These are phyloP conservation scores for Embiotoca jacksoni DNA, from an alignment of 2,113 vertebrate species.

Conservation along the genomic window DNA sequence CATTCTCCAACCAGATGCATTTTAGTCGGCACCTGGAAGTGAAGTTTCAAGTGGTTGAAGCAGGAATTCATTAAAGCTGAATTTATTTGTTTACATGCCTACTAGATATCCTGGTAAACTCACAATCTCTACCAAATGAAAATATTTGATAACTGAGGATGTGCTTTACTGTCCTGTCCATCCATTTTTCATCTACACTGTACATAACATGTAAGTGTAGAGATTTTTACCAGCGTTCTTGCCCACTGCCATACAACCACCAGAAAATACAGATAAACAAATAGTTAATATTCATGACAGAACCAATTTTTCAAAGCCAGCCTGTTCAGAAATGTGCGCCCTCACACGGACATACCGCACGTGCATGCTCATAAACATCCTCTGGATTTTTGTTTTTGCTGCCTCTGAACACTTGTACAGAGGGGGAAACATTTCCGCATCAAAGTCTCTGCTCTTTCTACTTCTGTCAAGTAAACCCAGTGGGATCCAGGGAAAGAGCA, in stretches of 20 bases:
- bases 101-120: background rate
- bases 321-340: constrained; percentile 39
- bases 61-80: background rate
- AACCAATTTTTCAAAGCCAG: constrained; percentile 33
- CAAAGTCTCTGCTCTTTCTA: constrained; percentile 66
- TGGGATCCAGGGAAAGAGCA: constrained; percentile 65
- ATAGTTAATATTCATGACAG: constrained; percentile 47
- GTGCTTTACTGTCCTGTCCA: background rate
- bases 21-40: background rate
- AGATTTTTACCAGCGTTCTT: constrained; percentile 19
- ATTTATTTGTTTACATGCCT: background rate
- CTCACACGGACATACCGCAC: background rate
- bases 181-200: background rate
- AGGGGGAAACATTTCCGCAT: constrained; percentile 55
- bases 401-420: constrained; percentile 37
- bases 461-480: constrained; percentile 66
- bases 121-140: background rate
- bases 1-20: background rate
- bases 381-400: background rate
- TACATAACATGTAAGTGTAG: background rate
- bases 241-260: background rate
- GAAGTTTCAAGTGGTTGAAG: background rate
- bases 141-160: background rate
- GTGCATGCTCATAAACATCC: constrained; percentile 26
- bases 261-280: constrained; percentile 41